These are phyloP conservation scores for Ectemnius cavifrons DNA, from an alignment of 2,888 invertebrate genomes.

Conservation along the genomic window DNA sequence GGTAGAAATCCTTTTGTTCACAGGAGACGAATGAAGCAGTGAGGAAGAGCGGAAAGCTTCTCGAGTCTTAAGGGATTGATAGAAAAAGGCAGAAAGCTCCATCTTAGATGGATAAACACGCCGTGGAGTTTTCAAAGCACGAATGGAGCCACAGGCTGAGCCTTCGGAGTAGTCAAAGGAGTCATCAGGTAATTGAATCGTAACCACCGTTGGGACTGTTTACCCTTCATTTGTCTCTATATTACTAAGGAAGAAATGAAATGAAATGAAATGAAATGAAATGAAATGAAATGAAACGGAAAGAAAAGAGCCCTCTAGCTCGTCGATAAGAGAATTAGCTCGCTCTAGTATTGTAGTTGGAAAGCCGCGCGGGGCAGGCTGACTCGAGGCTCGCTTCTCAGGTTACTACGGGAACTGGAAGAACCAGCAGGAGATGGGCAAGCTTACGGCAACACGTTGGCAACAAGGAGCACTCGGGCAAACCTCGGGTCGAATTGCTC, in stretches of 20 bases:
- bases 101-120: slow-evolving; percentile 76
- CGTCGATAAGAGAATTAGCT: too few species aligned
- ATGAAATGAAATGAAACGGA: too few species aligned
- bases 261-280: too few species aligned
- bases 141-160: slow-evolving; percentile 88
- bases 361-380: too few species aligned
- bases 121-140: slow-evolving; percentile 83
- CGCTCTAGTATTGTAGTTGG: too few species aligned
- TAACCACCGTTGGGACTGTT: too few species aligned
- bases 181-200: slow-evolving; percentile 78
- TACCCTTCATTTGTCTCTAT: too few species aligned
- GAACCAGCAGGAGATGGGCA: slow-evolving; percentile 78
- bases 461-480: slow-evolving; percentile 70
- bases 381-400: neutral
- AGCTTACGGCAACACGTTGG: slow-evolving; percentile 79
- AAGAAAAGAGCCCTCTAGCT: too few species aligned
- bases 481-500: slow-evolving; percentile 76
- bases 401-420: slow-evolving; percentile 57
- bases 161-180: slow-evolving; percentile 84
- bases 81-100: neutral
- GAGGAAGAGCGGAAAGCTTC: slow-evolving; percentile 13
- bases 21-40: slow-evolving; percentile 62
- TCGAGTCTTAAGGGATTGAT: too few species aligned
- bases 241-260: too few species aligned
- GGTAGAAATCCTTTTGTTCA: slow-evolving; percentile 25